Base-by-base conservation (phyloP, 1,140 invertebrate species). In the Drosophila elegans region DNA sequence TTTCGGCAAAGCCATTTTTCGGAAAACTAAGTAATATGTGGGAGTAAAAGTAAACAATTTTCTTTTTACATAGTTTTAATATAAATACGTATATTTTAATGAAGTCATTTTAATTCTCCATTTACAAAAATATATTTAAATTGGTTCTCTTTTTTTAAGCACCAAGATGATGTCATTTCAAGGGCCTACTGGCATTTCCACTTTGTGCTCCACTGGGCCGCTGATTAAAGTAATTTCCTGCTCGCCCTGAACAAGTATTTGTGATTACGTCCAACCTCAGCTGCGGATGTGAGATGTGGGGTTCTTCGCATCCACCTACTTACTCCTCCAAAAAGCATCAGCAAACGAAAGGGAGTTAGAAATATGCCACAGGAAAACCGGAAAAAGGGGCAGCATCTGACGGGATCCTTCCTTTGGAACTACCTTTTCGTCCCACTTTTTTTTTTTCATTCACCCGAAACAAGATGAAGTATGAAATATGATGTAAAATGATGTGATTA, bases 401-500 rank as follows among this genome's bases (percentile, higher is more conserved):
- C 55, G 51, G 57, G 11, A 6, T 52, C 36, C 42, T 62, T 44
- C 27, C 36, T 52, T 66, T 32, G 12, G 13, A n/a, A 29, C 34
- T 21, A n/a, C n/a, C 29, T 45, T 38, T 62, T 48, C 13, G 21
- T 46, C 27, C 62, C 38, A 25, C 32, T 51, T 63, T 39, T 63
- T 29, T 51, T 74, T 74, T 64, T 74, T 51, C 51, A 74, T 74
- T 63, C 51, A 21, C 21, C 48, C 41, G 45, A 66, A 74, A 68
- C 79, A 82, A 83, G 80, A 78, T 83, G 77, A 81, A 82, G 69
- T 81, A 88, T 88, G 83, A 88, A 88, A 88, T 88, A 88, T 88
- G 83, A 86, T 82, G 83, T 88, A 76, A 82, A 88, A 86, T 86
- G 82, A 88, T 86, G 82, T 88, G 83, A 88, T 88, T 88, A 88